Conservation (phyloP, 2,797 vertebrate genomes). For the Leptodactylus fallax region DNA sequence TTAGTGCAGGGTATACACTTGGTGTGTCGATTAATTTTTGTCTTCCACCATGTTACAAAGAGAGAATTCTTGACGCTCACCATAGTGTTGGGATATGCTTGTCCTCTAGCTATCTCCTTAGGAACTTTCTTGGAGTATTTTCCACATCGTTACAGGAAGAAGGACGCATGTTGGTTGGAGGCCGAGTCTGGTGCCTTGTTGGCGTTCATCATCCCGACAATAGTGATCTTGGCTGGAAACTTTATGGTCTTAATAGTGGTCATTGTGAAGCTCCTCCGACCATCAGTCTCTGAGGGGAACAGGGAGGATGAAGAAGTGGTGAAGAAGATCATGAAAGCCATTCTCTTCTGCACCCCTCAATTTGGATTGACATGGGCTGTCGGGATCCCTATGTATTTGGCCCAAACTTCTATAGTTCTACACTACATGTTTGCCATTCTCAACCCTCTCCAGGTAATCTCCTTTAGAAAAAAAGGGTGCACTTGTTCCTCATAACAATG, state of each 20-base stretch:
- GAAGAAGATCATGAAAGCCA: slow-evolving; percentile 39
- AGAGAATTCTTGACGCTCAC: slow-evolving; percentile 31
- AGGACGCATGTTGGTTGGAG: slow-evolving; percentile 25
- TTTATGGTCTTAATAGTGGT: slow-evolving; percentile 19
- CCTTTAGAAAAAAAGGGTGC: neutral
- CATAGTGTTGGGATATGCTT: slow-evolving; percentile 12
- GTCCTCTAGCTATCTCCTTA: slow-evolving; percentile 20
- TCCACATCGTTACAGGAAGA: slow-evolving; percentile 20
- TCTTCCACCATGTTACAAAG: slow-evolving; percentile 50
- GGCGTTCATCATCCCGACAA: slow-evolving; percentile 2
- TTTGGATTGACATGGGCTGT: slow-evolving; percentile 54
- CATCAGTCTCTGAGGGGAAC: slow-evolving; percentile 36
- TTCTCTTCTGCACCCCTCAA: slow-evolving; percentile 45
- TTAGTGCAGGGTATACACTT: slow-evolving; percentile 29
- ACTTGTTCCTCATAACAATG: no score
- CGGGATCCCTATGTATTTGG: slow-evolving; percentile 24
- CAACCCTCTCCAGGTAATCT: slow-evolving; percentile 48
- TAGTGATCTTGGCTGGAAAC: slow-evolving; percentile 24
- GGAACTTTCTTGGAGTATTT: slow-evolving; percentile 17
- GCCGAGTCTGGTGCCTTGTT: neutral
- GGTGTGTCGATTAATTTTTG: slow-evolving; percentile 22
- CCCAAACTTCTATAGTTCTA: neutral
- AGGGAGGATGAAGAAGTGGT: slow-evolving; percentile 37
- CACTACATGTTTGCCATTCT: slow-evolving; percentile 43
- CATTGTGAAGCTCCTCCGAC: slow-evolving; percentile 36